Base-by-base conservation (phyloP, 2,113 vertebrate species). In the Psittacara wagleri region DNA sequence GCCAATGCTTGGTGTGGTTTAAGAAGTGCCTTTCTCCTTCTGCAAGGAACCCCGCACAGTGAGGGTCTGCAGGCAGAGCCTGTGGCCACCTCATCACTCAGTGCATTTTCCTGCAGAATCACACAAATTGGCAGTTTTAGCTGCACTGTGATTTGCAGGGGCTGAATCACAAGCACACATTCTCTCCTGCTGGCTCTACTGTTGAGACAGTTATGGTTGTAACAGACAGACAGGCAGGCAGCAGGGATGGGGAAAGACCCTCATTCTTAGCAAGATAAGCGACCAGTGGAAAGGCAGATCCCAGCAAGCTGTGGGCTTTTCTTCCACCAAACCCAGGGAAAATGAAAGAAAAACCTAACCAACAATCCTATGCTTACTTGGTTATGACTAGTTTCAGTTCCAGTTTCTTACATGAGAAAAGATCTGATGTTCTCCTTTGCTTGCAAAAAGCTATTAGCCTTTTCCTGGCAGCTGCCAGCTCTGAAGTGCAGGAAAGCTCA, bases 401-500 rank as follows among this genome's bases (percentile, higher is more conserved):
- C 35, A 55, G 62, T 55, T 64, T 75, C 76, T 77, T 19, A 84
- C 46, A 46, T 44, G 55, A 86, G 86, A 69, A 83, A 72, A 78
- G 43, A 88, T 86, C 69, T 82, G 77, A 92, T 55, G 24, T 37
- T 86, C 84, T 82, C 48, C 74, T 84, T 75, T 82, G 43, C 77
- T 86, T 57, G 43, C 43, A 82, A 59, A 91, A 94, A 92, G 51
- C 74, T 62, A 76, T 92, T 84, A 95, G 86, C 73, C 77, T 92
- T 88, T 86, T 29, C 31, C 88, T 67, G 73, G 55, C 61, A 95
- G 77, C 66, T 92, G 81, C 84, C 39, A 25, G 33, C 76, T 92
- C 69, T 28, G 22, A 80, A 89, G 44, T 70, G 63, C 51, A 86
- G 59, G 49, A 83, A 90, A 70, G n/a, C 74, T 94, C 66, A 24